Evolutionary conservation across 2,797 vertebrate genomes (phyloP).

Genomic region (Nyctalus aviator): DNA sequence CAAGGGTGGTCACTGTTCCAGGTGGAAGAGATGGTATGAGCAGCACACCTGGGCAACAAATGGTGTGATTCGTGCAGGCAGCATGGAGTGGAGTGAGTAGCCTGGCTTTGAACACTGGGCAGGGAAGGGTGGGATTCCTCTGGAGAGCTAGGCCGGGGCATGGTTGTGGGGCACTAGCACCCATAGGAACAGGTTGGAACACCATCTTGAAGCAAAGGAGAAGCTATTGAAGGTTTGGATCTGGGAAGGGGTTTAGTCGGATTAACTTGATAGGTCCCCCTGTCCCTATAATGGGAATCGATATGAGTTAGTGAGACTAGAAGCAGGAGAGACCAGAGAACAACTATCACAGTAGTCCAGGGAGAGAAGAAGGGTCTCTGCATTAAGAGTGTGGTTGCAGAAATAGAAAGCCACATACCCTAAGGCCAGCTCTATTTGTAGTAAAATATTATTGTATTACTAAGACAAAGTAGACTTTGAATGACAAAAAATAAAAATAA

Average conservation of each 20-base stretch:
- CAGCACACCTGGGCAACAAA: not conserved
- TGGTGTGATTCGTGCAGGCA: not conserved
- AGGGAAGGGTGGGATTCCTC: not conserved
- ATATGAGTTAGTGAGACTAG: not conserved
- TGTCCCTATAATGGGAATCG: not conserved
- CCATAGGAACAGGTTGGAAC: not conserved
- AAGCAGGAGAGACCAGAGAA: not conserved
- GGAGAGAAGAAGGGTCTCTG: not conserved
- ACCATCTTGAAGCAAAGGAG: not conserved
- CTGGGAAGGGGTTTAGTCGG: not conserved
- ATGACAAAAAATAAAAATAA: not conserved
- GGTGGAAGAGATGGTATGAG: not conserved
- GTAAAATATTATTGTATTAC: not conserved
- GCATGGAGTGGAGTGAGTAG: not conserved
- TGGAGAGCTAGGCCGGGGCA: not conserved
- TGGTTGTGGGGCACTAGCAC: too few species aligned
- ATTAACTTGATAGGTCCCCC: not conserved
- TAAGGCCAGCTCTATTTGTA: not conserved
- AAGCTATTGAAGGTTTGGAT: not conserved
- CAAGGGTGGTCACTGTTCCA: not conserved
- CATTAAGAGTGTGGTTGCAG: not conserved
- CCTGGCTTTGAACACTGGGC: not conserved
- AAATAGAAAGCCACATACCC: not conserved
- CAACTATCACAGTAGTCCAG: not conserved
- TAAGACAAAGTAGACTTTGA: not conserved